These are phyloP conservation scores for Drosophila sproati DNA, from an alignment of 1,140 invertebrate species.

Conservation along the genomic window DNA sequence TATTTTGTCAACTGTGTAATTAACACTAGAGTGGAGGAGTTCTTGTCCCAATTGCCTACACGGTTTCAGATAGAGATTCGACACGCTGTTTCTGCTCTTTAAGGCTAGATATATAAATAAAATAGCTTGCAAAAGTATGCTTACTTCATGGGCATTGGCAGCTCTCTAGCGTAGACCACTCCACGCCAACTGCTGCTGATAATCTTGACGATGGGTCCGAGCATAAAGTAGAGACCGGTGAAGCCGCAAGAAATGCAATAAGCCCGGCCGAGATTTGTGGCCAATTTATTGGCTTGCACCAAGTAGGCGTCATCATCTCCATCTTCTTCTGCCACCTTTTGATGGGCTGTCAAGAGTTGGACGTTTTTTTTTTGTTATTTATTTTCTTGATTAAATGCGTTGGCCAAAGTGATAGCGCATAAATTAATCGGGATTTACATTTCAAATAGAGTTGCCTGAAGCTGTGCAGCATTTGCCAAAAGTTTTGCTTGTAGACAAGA, in stretches of 20 bases:
- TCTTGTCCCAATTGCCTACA: neutral
- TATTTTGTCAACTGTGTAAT: no score
- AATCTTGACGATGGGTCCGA: conserved; percentile 64
- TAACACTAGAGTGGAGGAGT: no score
- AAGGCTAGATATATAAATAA: neutral
- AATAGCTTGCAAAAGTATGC: neutral
- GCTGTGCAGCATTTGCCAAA: conserved; percentile 61
- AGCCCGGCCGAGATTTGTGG: conserved; percentile 49
- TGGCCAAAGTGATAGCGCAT: neutral
- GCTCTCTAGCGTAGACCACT: conserved; percentile 39
- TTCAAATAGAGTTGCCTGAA: conserved; percentile 64
- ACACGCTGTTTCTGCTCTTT: neutral
- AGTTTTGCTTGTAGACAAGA: conserved; percentile 57
- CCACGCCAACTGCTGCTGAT: conserved; percentile 34
- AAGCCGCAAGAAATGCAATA: conserved; percentile 64
- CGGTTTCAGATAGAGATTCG: neutral
- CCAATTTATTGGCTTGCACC: conserved; percentile 53
- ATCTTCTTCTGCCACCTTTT: conserved; percentile 1
- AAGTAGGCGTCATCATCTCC: conserved; percentile 30
- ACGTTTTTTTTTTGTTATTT: neutral
- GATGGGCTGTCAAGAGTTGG: conserved; percentile 38
- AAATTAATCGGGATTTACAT: conserved; percentile 54
- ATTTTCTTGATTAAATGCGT: conserved; percentile 9
- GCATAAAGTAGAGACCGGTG: conserved; percentile 72
- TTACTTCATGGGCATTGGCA: conserved; percentile 81